Evolutionary conservation across 1,140 invertebrate genomes (phyloP).

Genomic region (Drosophila sturtevanti): DNA sequence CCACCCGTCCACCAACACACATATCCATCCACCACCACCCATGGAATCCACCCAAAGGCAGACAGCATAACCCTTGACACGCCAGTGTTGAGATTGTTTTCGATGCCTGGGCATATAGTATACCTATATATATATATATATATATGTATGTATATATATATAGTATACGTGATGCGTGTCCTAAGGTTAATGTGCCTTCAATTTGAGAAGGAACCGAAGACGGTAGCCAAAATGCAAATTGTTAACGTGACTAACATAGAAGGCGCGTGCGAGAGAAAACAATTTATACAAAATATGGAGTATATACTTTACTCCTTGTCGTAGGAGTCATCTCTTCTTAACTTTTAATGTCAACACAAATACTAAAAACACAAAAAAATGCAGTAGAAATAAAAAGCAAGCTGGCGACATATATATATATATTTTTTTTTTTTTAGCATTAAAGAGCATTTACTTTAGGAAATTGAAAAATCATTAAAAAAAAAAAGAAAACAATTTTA

Average conservation of each 20-base stretch:
- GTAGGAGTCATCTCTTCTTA: slow-evolving; percentile 7
- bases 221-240: slow-evolving; percentile 58
- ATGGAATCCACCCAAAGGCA: slow-evolving; percentile 1
- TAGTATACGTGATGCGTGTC: slow-evolving; percentile 58
- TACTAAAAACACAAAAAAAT: slow-evolving; percentile 17
- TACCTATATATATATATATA: slow-evolving; percentile 8
- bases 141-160: slow-evolving; percentile 9
- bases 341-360: slow-evolving; percentile 16
- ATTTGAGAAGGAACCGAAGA: slow-evolving; percentile 46
- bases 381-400: background rate
- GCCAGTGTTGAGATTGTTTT: slow-evolving; percentile 64
- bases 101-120: slow-evolving; percentile 30
- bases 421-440: background rate
- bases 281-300: slow-evolving; percentile 44
- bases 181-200: slow-evolving; percentile 63
- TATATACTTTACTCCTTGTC: slow-evolving; percentile 4
- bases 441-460: background rate
- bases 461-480: background rate
- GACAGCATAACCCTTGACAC: slow-evolving; percentile 56
- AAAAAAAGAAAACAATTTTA: background rate
- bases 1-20: background rate
- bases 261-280: slow-evolving; percentile 39
- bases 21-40: background rate
- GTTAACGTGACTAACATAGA: slow-evolving; percentile 63
- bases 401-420: background rate